Base-by-base conservation (phyloP, 2,113 vertebrate species). In the Halcyon senegalensis region DNA sequence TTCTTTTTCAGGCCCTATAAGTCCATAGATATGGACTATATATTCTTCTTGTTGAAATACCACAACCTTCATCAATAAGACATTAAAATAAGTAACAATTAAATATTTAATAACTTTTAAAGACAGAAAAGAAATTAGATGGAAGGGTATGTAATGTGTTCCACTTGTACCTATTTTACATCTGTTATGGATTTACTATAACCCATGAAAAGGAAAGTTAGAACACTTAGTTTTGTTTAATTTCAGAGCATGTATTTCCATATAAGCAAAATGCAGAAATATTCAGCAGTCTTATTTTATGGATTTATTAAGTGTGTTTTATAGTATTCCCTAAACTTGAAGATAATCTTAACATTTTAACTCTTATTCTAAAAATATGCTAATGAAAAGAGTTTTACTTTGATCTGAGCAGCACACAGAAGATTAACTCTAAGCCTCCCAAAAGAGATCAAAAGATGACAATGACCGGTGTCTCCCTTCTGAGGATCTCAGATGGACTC, bases 251-350 rank as follows among this genome's bases (percentile, higher is more conserved):
- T 21, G 16, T 46, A 97, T 95, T 97, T 94, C 90, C 79, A 89
- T 94, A 91, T 55, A 89, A 88, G 72, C 68, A 85, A 66, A 90
- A 88, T 37, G 72, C 56, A 94, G 93, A 92, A 86, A 81, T 94
- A 92, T 91, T 96, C 92, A 91, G 46, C 35, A 68, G 69, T 12
- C 68, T 53, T 13, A 75, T 82, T 96, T 91, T 94, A 96, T 35
- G 89, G 81, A 81, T 66, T 92, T 89, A 87, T 96, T 69, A 92
- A 95, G 13, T 72, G 13, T 87, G 75, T 72, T 97, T 97, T 96
- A 97, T 79, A 59, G 72, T 55, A 88, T 78, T 74, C 63, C 72
- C 75, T 96, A 94, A 93, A 95, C 78, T 60, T 90, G 82, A 79
- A 82, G 21, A 79, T 81, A 73, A 74, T 91, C 82, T 94, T 83